Percentiles rank a stretch among this genome's conserved stretches.
Conservation (phyloP, 2,888 invertebrate species). For the Andrena dorsata region DNA sequence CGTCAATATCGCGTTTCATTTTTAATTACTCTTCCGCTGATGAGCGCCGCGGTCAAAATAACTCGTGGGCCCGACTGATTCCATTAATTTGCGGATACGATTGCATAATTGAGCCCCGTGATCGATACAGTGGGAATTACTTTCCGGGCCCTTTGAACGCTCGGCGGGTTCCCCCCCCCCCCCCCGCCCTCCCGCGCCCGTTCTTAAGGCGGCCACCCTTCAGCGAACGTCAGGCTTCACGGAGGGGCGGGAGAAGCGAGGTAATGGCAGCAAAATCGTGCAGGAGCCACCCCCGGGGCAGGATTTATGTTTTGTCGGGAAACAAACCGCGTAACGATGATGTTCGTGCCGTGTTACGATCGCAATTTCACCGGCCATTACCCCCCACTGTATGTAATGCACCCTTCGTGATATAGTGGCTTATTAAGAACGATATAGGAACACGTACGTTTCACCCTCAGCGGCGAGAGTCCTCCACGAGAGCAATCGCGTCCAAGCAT, state of each 20-base stretch:
- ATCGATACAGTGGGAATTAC: constrained; percentile 3
- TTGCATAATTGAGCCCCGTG: constrained; percentile 5
- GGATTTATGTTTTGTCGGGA: constrained; percentile 58
- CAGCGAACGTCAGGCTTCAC: neutral
- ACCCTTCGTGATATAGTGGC: constrained; percentile 52
- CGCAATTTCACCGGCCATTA: constrained; percentile 69
- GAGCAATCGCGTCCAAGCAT: neutral
- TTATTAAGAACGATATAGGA: constrained; percentile 55
- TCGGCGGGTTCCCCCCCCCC: neutral
- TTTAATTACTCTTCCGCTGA: constrained; percentile 26
- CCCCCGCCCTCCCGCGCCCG: no score
- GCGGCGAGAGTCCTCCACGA: constrained; percentile 11
- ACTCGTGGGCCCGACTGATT: constrained; percentile 42
- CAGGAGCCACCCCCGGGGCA: constrained; percentile 22
- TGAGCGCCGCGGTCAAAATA: constrained; percentile 21
- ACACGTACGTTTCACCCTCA: neutral
- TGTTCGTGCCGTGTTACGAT: constrained; percentile 59
- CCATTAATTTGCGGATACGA: constrained; percentile 19
- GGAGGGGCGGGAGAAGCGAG: constrained; percentile 1
- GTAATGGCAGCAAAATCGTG: constrained; percentile 25
- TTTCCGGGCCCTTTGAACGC: constrained; percentile 6
- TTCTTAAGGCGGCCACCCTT: no score
- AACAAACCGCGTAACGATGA: constrained; percentile 44
- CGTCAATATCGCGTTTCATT: constrained; percentile 30
- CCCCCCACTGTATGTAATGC: constrained; percentile 48